Percentiles rank a stretch among this genome's conserved stretches.
These are phyloP conservation scores for Ginglymostoma cirratum DNA, from an alignment of 2,113 vertebrate species.

Conservation along the genomic window DNA sequence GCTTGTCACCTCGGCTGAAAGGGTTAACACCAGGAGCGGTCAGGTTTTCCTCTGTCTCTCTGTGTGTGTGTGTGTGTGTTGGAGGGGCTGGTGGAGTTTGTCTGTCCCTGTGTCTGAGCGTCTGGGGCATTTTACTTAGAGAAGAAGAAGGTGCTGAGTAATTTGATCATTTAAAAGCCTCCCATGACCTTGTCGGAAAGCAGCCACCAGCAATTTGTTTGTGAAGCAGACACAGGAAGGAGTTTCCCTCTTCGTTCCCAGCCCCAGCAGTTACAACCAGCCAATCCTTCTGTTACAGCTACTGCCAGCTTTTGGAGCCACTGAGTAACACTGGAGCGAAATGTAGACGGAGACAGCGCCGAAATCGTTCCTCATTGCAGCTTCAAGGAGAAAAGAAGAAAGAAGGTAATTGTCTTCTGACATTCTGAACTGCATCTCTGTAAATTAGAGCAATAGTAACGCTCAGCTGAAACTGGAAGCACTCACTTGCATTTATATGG, in stretches of 20 bases:
- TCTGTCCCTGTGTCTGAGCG: too few relatives aligned
- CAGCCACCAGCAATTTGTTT: background rate
- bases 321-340: background rate
- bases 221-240: background rate
- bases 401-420: background rate
- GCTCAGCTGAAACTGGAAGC: background rate
- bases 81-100: too few relatives aligned
- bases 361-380: background rate
- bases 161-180: background rate
- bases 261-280: background rate
- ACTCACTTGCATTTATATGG: background rate
- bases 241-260: background rate
- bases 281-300: background rate
- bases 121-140: background rate
- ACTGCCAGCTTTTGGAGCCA: background rate
- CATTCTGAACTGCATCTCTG: background rate
- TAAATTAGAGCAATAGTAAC: background rate
- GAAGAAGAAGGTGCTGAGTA: background rate
- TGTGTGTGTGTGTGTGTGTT: too few relatives aligned
- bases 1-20: too few relatives aligned
- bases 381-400: background rate
- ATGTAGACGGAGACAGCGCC: background rate
- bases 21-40: too few relatives aligned
- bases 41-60: too few relatives aligned
- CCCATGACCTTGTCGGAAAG: background rate